Evolutionary conservation across 2,113 vertebrate species (phyloP), one percentile per base, ranked within the genome.

Genomic region (Platycercus adscitus): DNA sequence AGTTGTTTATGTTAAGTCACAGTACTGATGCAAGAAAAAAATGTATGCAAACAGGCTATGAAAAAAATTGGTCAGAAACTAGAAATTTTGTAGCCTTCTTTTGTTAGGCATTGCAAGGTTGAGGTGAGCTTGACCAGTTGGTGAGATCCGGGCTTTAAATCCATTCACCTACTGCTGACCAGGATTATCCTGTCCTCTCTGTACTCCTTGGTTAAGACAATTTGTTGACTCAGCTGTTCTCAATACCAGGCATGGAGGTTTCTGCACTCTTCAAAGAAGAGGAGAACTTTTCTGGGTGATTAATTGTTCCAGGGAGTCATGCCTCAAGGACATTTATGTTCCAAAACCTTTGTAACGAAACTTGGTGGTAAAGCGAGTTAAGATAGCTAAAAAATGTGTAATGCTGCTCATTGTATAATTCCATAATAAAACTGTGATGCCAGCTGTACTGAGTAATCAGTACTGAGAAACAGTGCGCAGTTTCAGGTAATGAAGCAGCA

Each of bases 401-500:
- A n/a, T 6, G 0, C 14, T 73, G 37, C 50, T 89, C 21, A 35
- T 91, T 86, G 28, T 43, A 20, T 84, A 44, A 39, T 70, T 86
- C 77, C 50, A 24, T 47, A 37, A 21, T 56, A 41, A 50, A 41
- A 31, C 46, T 11, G 12, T 66, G 47, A 63, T 86, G 24, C 55
- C 80, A 77, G 58, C 47, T 68, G 24, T 43, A 17, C 35, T 81
- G 81, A 82, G 69, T 63, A 86, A 90, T 81, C 29, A 28, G 37
- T 31, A 16, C 49, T 29, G 37, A 87, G 84, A 91, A 75, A 52
- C n/a, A 15, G 21, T 8, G 7, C 33, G 50, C 33, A 47, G 47
- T 88, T 93, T 91, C 81, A 79, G 79, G 65, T 94, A 64, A 60
- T 64, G 80, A 95, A 79, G 64, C 61, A 56, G 70, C 43, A 64